These are phyloP conservation scores for Indicator indicator DNA, from an alignment of 2,113 vertebrate genomes.

Conservation along the genomic window DNA sequence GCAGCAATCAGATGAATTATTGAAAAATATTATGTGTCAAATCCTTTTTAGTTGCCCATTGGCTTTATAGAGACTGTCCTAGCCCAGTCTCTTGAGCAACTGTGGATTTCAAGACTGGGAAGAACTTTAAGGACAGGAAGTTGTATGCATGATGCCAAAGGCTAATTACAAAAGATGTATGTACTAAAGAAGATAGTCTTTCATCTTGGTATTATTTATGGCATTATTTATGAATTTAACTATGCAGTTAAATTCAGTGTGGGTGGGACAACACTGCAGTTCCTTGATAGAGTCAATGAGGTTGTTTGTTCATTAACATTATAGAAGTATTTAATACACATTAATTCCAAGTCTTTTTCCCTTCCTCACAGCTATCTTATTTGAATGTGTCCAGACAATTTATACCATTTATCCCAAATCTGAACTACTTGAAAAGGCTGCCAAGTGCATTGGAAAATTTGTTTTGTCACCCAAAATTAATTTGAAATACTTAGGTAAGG, in stretches of 20 bases:
- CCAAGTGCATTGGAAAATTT: slow-evolving; percentile 96
- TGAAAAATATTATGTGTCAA: background rate
- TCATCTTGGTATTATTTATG: background rate
- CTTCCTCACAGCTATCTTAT: slow-evolving; percentile 87
- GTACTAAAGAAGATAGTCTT: background rate
- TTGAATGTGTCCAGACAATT: slow-evolving; percentile 94
- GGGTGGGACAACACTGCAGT: background rate
- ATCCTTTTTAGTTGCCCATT: background rate
- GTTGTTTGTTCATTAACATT: background rate
- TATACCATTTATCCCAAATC: slow-evolving; percentile 93
- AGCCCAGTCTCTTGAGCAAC: background rate
- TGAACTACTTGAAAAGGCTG: slow-evolving; percentile 94
- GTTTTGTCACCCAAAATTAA: slow-evolving; percentile 96
- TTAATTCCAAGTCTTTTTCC: background rate
- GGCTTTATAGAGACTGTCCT: background rate
- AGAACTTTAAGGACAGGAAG: background rate
- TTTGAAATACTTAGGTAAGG: slow-evolving; percentile 96
- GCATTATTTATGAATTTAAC: too few species aligned
- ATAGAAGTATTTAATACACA: background rate
- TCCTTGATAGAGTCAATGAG: background rate
- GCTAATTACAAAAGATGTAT: background rate
- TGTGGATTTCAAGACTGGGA: background rate
- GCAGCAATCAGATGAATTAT: background rate
- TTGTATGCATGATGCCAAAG: background rate
- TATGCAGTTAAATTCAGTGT: background rate